A percentile compares a stretch with the other conserved stretches of the same genome.
Conservation (phyloP, 2,113 vertebrate genomes). For the Callithrix jacchus region DNA sequence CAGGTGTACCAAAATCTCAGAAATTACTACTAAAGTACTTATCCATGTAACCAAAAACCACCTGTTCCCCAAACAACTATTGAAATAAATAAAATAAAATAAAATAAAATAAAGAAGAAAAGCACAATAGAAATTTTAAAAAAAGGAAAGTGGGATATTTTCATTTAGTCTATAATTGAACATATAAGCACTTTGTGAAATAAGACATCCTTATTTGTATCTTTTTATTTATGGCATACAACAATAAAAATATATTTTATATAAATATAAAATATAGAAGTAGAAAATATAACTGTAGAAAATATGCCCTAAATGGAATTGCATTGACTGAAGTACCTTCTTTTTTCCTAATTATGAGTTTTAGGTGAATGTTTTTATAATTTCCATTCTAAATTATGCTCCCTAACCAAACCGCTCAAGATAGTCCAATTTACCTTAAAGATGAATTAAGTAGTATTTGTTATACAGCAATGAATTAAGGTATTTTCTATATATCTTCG, state of each 20-base stretch:
- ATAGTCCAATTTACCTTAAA: conserved; percentile 37
- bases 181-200: neutral
- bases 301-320: neutral
- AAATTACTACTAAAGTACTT: too few relatives aligned
- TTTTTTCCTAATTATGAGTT: neutral
- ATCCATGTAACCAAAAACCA: too few relatives aligned
- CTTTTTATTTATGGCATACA: neutral
- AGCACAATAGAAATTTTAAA: too few relatives aligned
- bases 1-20: too few relatives aligned
- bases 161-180: neutral
- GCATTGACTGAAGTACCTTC: neutral
- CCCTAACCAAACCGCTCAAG: conserved; percentile 18
- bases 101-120: too few relatives aligned
- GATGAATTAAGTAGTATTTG: neutral
- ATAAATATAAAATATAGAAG: conserved; percentile 1
- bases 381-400: conserved; percentile 1
- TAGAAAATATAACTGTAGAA: neutral
- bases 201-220: neutral
- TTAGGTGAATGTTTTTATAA: neutral
- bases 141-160: neutral
- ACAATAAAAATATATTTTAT: neutral
- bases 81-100: too few relatives aligned
- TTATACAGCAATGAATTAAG: neutral
- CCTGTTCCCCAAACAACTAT: too few relatives aligned
- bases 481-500: neutral